Conservation (phyloP, 2,797 vertebrate species). For the Gambusia yucatana region DNA sequence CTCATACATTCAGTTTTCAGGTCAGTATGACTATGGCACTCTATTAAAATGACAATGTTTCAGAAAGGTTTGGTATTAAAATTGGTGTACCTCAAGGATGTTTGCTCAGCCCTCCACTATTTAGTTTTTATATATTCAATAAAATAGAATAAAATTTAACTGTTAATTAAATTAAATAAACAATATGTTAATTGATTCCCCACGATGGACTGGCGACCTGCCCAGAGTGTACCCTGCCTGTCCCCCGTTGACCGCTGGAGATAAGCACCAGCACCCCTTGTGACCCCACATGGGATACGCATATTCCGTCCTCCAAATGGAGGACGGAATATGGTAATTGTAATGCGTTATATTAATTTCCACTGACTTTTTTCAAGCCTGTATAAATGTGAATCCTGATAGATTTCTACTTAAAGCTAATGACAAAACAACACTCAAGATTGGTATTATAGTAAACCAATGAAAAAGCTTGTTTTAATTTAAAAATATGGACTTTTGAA, state of each 20-base stretch:
- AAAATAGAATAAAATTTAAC: not conserved
- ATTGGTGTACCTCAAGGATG: not conserved
- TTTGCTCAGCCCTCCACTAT: too few relatives aligned
- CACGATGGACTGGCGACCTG: not conserved
- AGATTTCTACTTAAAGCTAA: not conserved
- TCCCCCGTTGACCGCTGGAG: too few relatives aligned
- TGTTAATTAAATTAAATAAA: not conserved
- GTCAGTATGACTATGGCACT: slow-evolving; percentile 63
- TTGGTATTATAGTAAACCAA: not conserved
- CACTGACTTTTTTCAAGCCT: not conserved
- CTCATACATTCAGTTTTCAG: slow-evolving; percentile 90
- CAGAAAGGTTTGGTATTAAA: not conserved
- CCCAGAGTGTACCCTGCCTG: too few relatives aligned
- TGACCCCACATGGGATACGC: too few relatives aligned
- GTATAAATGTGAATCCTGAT: not conserved
- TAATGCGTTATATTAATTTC: not conserved
- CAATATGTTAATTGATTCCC: too few relatives aligned
- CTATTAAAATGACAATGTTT: not conserved
- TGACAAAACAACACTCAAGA: not conserved
- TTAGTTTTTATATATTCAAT: not conserved
- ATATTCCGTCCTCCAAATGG: too few relatives aligned
- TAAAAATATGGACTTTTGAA: not conserved
- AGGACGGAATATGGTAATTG: not conserved
- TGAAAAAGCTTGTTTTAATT: not conserved
- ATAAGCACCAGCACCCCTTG: too few relatives aligned